Base-by-base conservation (phyloP, 2,888 invertebrate species). In the Drosophila diplacantha region DNA sequence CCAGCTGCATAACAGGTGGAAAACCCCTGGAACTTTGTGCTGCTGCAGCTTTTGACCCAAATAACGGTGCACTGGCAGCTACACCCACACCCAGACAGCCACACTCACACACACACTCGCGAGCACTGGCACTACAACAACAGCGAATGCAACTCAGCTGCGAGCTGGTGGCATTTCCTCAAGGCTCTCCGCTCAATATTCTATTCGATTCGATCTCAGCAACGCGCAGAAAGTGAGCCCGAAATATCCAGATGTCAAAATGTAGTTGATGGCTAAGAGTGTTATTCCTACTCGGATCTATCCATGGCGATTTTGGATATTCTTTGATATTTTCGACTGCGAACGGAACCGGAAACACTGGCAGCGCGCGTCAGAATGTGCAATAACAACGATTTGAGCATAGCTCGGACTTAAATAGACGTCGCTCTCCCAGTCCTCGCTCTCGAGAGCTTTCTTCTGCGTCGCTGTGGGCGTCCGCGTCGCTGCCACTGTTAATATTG, bases 1-100 rank as follows among this genome's bases (percentile, higher is more conserved):
- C 69, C 72, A 73, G 64, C 72, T 70, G 71, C 77, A 85, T 78
- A 85, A 85, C 78, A 83, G 83, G 81, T 78, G 78, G 81, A 78
- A 39, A 24, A 44, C 41, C 38, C 46, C 60, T 49, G 79, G 69
- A 61, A 61, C 38, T 56, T 66, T 20, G 44, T 53, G 29, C 43
- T 34, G 67, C 69, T 72, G 83, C 83, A 81, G 81, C 78, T 74
- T 78, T 73, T 80, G 79, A 80, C 79, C 79, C 79, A 80, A 80
- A 83, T 80, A 75, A 63, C 75, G 69, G 64, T 74, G 71, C 66
- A 57, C 68, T 57, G 38, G n/a, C 38, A 38, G 56, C 58, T 69
- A 65, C 69, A 69, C 59, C 58, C 55, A 68, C 69, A 54, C 61
- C 52, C 18, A 44, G 44, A 14, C 29, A 44, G 18, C 44, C 44